Evolutionary conservation across 2,888 invertebrate genomes (phyloP), one percentile per base, ranked within the genome.

Genomic region (Ypsolopha scabrella): DNA sequence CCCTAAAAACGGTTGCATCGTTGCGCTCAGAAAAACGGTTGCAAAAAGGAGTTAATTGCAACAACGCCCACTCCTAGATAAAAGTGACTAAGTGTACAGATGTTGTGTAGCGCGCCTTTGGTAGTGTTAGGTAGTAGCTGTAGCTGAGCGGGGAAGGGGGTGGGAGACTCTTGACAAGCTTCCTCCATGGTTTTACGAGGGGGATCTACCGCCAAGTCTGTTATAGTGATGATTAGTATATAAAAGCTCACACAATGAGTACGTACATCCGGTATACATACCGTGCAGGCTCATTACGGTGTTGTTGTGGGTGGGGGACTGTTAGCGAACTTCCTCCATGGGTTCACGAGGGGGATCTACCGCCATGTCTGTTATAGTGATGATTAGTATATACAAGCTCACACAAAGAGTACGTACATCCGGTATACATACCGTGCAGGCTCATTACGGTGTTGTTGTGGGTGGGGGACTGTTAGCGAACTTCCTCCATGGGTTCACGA

Each of bases 401-500:
- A 24, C 24, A 24, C 24, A 24, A 24, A 24, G 24, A 3, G 24
- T 24, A 24, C 24, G 24, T 24, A 4, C 24, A 24, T 24, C 24
- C 24, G 24, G 24, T 24, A 24, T 24, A 24, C 70, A 68, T 45
- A 83, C 83, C 70, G 50, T 82, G 81, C 34, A 78, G 78, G 0
- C 61, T 60, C 63, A 83, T 69, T 61, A 80, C 57, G 24, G 24
- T 24, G 4, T 60, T 63, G 51, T 63, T 69, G 55, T 80, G 80
- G 0, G 74, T 57, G 0, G 80, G 74, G 0, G 80, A 71, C 55
- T 73, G 73, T 52, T 81, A 75, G 58, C 79, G 75, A 9, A 53
- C 55, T 34, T 77, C 81, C 8, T 82, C 83, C 66, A 80, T 70
- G 1, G 61, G 63, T 1, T 82, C 80, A 0, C 80, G 70, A 48